Conservation (phyloP, 1,140 invertebrate genomes). For the Scaptomyza graminum region DNA sequence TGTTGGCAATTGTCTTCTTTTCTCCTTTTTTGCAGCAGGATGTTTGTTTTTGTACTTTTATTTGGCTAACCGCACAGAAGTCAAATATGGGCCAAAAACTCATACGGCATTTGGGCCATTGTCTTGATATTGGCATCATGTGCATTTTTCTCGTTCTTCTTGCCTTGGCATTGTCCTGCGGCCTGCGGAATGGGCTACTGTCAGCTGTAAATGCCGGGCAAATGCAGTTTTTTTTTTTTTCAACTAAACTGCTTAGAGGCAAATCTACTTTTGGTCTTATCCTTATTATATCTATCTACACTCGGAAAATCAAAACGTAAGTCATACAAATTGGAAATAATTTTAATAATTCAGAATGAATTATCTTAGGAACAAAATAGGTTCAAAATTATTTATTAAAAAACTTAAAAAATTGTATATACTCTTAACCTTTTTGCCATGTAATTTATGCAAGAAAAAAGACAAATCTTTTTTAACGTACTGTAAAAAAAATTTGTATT, state of each 20-base stretch:
- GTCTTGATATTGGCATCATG: constrained; percentile 8
- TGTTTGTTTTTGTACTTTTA: constrained; percentile 30
- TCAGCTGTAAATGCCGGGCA: constrained; percentile 6
- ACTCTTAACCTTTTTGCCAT: too few relatives aligned
- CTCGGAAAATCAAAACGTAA: not conserved
- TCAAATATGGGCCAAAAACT: constrained; percentile 47
- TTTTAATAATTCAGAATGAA: too few relatives aligned
- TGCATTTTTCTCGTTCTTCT: not conserved
- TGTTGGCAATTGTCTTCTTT: constrained; percentile 17
- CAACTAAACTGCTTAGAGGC: not conserved
- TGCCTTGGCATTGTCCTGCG: constrained; percentile 7
- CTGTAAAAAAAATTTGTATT: too few relatives aligned
- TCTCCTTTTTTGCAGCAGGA: constrained; percentile 47
- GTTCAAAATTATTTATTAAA: too few relatives aligned
- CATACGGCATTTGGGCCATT: constrained; percentile 21
- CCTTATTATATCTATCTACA: not conserved
- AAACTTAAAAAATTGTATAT: too few relatives aligned
- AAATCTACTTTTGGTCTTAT: constrained; percentile 3
- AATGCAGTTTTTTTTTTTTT: constrained; percentile 18
- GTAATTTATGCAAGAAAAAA: too few relatives aligned
- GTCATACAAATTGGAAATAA: too few relatives aligned
- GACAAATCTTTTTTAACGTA: too few relatives aligned
- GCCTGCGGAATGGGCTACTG: constrained; percentile 1
- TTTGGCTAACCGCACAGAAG: constrained; percentile 53
- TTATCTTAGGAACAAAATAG: too few relatives aligned